These are phyloP conservation scores for Timandra comae DNA, from an alignment of 2,888 invertebrate species.

Conservation along the genomic window DNA sequence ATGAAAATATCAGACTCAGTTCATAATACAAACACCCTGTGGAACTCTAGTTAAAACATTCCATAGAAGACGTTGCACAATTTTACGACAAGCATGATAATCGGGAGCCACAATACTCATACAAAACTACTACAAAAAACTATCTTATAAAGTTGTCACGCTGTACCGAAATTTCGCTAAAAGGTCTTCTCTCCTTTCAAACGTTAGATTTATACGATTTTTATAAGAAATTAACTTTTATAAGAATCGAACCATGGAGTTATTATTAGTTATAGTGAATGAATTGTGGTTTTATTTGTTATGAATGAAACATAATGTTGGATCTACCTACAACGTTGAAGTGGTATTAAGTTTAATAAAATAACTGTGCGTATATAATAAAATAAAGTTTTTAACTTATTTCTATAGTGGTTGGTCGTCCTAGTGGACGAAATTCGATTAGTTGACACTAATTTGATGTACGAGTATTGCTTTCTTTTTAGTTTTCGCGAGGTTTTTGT, in stretches of 20 bases:
- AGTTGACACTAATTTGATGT: too few species aligned
- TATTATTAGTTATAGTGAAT: slow-evolving; percentile 14
- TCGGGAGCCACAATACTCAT: slow-evolving; percentile 51
- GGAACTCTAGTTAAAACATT: slow-evolving; percentile 9
- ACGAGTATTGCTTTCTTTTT: too few species aligned
- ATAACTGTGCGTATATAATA: too few species aligned
- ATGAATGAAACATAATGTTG: slow-evolving; percentile 4
- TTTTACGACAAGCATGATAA: slow-evolving; percentile 65
- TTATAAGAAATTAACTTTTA: slow-evolving; percentile 28
- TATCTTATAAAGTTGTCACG: slow-evolving; percentile 26
- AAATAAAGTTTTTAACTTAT: too few species aligned
- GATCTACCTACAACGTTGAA: too few species aligned
- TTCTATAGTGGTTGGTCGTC: too few species aligned
- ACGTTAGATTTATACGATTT: slow-evolving; percentile 5
- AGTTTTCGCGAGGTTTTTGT: too few species aligned
- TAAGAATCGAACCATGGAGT: slow-evolving; percentile 16
- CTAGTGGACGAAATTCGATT: too few species aligned
- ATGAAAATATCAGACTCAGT: too few species aligned
- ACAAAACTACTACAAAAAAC: slow-evolving; percentile 14
- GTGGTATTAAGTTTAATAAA: too few species aligned
- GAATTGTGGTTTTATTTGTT: slow-evolving; percentile 17
- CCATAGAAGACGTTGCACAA: slow-evolving; percentile 25
- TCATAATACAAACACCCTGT: too few species aligned
- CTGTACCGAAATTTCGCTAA: slow-evolving; percentile 15
- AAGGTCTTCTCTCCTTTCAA: slow-evolving; percentile 4